Percentiles rank a stretch among this genome's conserved stretches.
Evolutionary conservation across 2,113 vertebrate species (phyloP).

Genomic region (Clarias batrachus): DNA sequence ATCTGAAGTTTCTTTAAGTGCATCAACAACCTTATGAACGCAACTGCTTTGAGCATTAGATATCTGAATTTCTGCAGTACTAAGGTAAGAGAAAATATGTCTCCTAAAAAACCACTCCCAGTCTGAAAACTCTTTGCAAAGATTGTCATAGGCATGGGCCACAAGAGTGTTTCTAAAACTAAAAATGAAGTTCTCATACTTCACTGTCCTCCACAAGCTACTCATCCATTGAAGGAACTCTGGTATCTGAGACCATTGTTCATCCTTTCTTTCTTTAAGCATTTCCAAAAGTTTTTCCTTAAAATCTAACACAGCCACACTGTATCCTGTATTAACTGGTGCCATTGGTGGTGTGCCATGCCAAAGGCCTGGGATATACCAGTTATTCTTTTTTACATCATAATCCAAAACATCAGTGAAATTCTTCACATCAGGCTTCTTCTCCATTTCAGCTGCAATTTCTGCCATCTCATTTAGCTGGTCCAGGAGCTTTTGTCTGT

Average conservation of each 20-base stretch:
- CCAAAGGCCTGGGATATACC: conserved; percentile 71
- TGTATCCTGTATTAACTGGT: conserved; percentile 67
- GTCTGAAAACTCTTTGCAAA: conserved; percentile 28
- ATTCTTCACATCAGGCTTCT: conserved; percentile 10
- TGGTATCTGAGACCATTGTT: background rate
- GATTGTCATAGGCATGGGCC: conserved; percentile 45
- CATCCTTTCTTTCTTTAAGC: background rate
- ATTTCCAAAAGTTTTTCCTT: conserved; percentile 58
- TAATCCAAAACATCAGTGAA: conserved; percentile 68
- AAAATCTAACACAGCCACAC: conserved; percentile 56
- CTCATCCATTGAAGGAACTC: conserved; percentile 62
- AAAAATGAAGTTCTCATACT: conserved; percentile 64
- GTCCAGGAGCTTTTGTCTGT: conserved; percentile 52
- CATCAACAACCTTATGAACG: background rate
- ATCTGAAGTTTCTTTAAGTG: conserved; percentile 30
- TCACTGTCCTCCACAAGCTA: conserved; percentile 56
- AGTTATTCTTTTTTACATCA: conserved; percentile 54
- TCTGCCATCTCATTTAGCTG: conserved; percentile 65
- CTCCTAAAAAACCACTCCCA: conserved; percentile 48
- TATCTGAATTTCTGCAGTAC: background rate
- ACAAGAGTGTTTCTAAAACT: conserved; percentile 55
- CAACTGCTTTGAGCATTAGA: background rate
- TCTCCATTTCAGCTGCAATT: conserved; percentile 67
- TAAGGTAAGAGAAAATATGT: background rate
- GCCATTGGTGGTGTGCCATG: conserved; percentile 73